phyloP scores from a whole-genome alignment of 2,113 vertebrate species.

The Varanus komodoensis region DNA sequence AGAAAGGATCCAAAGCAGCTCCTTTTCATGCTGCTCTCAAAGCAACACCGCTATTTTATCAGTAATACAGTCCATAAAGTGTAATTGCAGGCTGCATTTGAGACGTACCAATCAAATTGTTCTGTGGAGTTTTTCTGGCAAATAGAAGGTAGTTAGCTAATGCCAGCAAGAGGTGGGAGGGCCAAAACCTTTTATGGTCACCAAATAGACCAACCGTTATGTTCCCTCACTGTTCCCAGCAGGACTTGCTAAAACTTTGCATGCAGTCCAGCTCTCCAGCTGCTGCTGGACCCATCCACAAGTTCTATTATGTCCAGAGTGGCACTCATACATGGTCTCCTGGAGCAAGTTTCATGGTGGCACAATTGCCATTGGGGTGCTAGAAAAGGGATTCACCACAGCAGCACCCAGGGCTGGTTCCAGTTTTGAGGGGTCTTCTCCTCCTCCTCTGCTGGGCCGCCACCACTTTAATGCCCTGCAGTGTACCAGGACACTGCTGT shows the following conservation, averaged over 20 bases:
- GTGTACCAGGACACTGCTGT: too few relatives aligned
- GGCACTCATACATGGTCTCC: background rate
- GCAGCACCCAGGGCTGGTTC: too few relatives aligned
- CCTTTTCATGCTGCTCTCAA: background rate
- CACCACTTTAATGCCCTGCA: too few relatives aligned
- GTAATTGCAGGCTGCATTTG: background rate
- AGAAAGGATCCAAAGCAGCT: background rate
- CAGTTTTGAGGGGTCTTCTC: too few relatives aligned
- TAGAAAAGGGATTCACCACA: background rate
- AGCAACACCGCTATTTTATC: background rate
- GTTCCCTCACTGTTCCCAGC: background rate
- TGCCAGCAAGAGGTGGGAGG: too few relatives aligned
- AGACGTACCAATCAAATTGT: background rate
- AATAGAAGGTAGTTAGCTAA: background rate
- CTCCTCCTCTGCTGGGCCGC: too few relatives aligned
- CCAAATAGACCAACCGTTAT: background rate
- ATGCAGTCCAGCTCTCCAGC: background rate
- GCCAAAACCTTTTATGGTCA: background rate
- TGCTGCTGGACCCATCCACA: background rate
- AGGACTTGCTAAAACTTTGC: background rate
- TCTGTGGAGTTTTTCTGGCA: background rate
- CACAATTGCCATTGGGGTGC: background rate
- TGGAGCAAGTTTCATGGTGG: background rate
- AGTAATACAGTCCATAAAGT: background rate
- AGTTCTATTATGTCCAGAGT: background rate